These are phyloP conservation scores for Acronicta leporina DNA, from an alignment of 2,888 invertebrate genomes.

Conservation along the genomic window DNA sequence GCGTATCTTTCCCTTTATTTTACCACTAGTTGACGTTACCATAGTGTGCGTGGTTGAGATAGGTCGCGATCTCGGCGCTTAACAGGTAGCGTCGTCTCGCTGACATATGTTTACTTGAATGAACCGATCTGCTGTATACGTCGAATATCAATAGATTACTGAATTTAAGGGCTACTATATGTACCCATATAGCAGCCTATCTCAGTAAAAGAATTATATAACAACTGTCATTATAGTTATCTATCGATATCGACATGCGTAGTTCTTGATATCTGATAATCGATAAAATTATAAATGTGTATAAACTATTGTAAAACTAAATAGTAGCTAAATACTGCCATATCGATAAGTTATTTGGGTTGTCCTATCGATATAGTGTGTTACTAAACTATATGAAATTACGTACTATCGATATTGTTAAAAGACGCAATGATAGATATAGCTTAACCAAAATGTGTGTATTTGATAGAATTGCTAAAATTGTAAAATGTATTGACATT, in stretches of 20 bases:
- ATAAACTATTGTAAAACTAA: conserved; percentile 16
- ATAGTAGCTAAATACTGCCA: conserved; percentile 44
- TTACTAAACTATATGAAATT: conserved; percentile 21
- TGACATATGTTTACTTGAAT: background rate
- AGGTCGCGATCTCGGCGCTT: too few relatives aligned
- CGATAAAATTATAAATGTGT: conserved; percentile 14
- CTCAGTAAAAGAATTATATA: background rate
- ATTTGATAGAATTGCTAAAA: conserved; percentile 4
- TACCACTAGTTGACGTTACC: background rate
- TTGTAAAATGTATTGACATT: background rate
- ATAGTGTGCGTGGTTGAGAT: too few relatives aligned
- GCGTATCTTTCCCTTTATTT: conserved; percentile 1
- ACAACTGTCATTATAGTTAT: conserved; percentile 2
- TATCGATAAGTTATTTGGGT: conserved; percentile 32
- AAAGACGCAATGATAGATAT: conserved; percentile 1
- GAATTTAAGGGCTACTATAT: too few relatives aligned
- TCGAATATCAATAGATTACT: background rate
- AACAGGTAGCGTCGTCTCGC: background rate
- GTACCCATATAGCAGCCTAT: too few relatives aligned
- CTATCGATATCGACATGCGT: conserved; percentile 5
- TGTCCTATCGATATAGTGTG: conserved; percentile 19
- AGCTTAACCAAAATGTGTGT: conserved; percentile 2
- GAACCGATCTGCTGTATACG: background rate
- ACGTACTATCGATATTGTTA: conserved; percentile 10
- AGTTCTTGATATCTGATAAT: conserved; percentile 17